Conservation (phyloP, 2,113 vertebrate genomes). For the Epinephelus cyanopodus region DNA sequence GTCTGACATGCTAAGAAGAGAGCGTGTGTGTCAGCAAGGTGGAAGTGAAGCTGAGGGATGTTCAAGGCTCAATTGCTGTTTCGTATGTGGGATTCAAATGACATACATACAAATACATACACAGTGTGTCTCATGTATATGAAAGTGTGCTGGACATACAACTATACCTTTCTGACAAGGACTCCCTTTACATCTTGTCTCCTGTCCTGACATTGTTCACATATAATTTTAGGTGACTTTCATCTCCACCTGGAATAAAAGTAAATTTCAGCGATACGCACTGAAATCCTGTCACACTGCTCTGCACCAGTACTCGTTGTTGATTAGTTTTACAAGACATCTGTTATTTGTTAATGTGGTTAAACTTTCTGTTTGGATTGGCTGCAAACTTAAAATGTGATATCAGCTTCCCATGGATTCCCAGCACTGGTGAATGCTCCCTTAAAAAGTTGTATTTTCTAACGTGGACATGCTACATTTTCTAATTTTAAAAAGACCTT, state of each 20-base stretch:
- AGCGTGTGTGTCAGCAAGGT: neutral
- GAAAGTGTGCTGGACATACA: neutral
- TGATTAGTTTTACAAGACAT: neutral
- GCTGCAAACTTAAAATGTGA: neutral
- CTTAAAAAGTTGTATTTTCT: neutral
- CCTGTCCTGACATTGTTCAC: neutral
- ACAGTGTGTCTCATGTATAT: neutral
- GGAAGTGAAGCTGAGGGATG: conserved; percentile 2
- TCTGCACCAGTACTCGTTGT: neutral
- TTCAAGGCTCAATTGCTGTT: neutral
- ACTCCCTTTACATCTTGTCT: neutral
- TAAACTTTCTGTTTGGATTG: neutral
- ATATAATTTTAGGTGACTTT: neutral
- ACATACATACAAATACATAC: neutral
- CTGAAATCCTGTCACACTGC: neutral
- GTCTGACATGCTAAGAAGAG: conserved; percentile 42
- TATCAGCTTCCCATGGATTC: neutral
- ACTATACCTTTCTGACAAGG: neutral
- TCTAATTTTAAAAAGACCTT: neutral
- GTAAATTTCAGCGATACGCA: neutral
- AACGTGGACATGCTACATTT: neutral
- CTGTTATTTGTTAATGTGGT: conserved; percentile 4
- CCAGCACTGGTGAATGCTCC: neutral
- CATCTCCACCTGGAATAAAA: neutral
- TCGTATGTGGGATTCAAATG: neutral